These are phyloP conservation scores for Melieria picta DNA, from an alignment of 2,888 invertebrate genomes.

Conservation along the genomic window DNA sequence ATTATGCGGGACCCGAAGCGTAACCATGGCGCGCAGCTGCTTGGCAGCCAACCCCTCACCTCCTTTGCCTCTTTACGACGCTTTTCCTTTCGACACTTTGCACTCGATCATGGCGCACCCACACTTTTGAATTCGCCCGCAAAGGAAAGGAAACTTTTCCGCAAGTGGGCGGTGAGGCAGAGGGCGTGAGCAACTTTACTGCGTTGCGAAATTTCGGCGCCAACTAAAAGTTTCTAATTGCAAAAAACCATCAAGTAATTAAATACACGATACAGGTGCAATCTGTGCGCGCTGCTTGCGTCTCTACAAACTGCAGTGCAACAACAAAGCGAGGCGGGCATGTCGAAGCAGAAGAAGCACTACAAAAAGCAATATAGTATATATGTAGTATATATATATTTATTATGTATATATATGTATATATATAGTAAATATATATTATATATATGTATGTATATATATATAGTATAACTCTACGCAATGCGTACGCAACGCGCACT, in stretches of 20 bases:
- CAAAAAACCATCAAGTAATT: constrained; percentile 43
- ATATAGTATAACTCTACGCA: too few relatives aligned
- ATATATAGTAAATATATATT: too few relatives aligned
- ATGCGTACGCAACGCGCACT: background rate
- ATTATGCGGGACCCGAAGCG: constrained; percentile 5
- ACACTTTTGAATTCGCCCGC: background rate
- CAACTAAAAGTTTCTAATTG: constrained; percentile 45
- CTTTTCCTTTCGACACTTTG: background rate
- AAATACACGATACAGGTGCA: constrained; percentile 41
- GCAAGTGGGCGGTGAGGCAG: background rate
- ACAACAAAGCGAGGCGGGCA: too few relatives aligned
- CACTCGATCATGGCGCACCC: background rate
- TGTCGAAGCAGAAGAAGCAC: too few relatives aligned
- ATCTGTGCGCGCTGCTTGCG: background rate
- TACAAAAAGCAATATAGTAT: too few relatives aligned
- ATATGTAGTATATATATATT: too few relatives aligned
- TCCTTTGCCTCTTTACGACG: background rate
- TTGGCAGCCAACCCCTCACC: constrained; percentile 11
- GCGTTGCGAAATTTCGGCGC: constrained; percentile 37
- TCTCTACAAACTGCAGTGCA: too few relatives aligned
- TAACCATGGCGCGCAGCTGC: background rate
- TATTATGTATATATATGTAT: too few relatives aligned
- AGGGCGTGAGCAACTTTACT: background rate
- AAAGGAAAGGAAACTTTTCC: background rate
- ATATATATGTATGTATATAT: too few relatives aligned